A percentile compares a stretch with the other conserved stretches of the same genome.
These are phyloP conservation scores for Aurelia coerulea DNA, from an alignment of 30 jellyfish, hydroid and myxozoan species.

Conservation along the genomic window DNA sequence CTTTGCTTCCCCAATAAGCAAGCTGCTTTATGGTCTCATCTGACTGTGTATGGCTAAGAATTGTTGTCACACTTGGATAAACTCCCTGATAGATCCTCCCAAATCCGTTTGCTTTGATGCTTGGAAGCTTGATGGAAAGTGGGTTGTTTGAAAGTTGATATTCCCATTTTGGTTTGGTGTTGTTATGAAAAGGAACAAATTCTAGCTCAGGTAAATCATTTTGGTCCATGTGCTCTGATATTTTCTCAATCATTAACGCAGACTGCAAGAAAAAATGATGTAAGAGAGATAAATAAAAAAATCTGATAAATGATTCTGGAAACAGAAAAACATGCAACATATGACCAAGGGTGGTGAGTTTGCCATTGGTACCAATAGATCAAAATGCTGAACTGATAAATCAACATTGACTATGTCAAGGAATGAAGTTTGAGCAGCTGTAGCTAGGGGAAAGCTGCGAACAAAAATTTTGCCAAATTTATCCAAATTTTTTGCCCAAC, in stretches of 20 bases:
- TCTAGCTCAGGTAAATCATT: conserved; percentile 19
- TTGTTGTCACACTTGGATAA: conserved; percentile 77
- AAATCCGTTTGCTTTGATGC: not conserved
- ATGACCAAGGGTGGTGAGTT: not conserved
- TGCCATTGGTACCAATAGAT: not conserved
- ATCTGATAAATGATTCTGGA: not conserved
- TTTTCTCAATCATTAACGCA: conserved; percentile 28
- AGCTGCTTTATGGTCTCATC: conserved; percentile 18
- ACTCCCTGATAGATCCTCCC: conserved; percentile 50
- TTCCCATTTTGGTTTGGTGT: not conserved
- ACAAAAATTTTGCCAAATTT: no score
- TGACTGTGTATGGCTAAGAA: conserved; percentile 46
- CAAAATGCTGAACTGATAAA: no score
- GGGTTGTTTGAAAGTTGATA: not conserved
- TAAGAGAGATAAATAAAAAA: not conserved
- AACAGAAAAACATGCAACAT: not conserved
- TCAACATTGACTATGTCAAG: no score
- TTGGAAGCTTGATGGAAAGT: conserved; percentile 26
- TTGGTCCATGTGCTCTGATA: conserved; percentile 32
- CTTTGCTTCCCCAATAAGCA: conserved; percentile 47
- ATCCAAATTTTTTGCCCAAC: no score
- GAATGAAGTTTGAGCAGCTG: no score
- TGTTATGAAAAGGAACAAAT: conserved; percentile 45
- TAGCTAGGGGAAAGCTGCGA: no score
- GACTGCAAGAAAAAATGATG: conserved; percentile 4